Evolutionary conservation across 2,113 vertebrate genomes (phyloP), one percentile per base, ranked within the genome.

Genomic region (Brienomyrus brachyistius): DNA sequence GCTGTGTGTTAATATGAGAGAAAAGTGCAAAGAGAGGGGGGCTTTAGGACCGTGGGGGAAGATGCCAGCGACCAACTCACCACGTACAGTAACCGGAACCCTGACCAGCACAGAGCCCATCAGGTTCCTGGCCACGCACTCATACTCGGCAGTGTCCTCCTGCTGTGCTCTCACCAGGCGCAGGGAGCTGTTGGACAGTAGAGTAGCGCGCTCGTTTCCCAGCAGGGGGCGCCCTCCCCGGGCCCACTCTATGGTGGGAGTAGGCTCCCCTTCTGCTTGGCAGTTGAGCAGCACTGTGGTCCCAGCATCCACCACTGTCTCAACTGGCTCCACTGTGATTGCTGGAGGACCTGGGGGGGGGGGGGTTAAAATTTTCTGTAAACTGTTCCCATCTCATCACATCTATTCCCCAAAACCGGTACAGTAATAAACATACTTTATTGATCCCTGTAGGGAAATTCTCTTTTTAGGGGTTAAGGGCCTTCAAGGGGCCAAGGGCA

Each of bases 91-190:
- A 5, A 99, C 92, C 0, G 96, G 91, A 2, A 95, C 96, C 48
- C 95, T 94, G 90, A 95, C 93, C 62, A 97, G 95, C 59, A 97
- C 96, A 0, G 98, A 98, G 10, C 98, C 98, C 91, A 99, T 94
- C 0, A 97, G 62, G 84, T 99, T 99, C 91, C 97, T 96, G 9
- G 98, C 98, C 11, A 97, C 95, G 0, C 98, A 99, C 93, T 98
- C 95, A 31, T 99, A 99, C 40, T 97, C 94, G 0, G 98, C 93
- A 0, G 98, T 99, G 92, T 99, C 98, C 92, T 98, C 97, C 91
- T 96, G 97, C 87, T 91, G 97, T 2, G 96, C 96, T 0, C 94
- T 93, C 7, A 93, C 90, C 27, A 99, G 94, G 35, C 93, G 94
- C 80, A 99, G 93, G 0, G 98, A 98, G 70, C 96, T 94, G 0